Evolutionary conservation across 2,888 invertebrate species (phyloP).

Genomic region (Lottia gigantea): DNA sequence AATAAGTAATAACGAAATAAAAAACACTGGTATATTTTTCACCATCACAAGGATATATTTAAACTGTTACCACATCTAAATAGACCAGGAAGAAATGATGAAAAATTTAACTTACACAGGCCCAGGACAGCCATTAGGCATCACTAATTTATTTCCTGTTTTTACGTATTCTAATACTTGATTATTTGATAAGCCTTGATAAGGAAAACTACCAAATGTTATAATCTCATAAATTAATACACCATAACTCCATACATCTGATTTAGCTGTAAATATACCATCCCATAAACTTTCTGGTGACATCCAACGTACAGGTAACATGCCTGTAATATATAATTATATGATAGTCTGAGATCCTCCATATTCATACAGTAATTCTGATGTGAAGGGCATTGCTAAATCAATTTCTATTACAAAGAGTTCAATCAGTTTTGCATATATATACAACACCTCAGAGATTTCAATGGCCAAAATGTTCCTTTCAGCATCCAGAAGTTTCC

Average conservation of each 20-base stretch:
- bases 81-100: background rate
- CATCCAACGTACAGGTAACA: constrained; percentile 94
- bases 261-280: constrained; percentile 85
- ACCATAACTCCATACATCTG: constrained; percentile 92
- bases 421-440: no score
- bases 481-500: no score
- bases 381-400: no score
- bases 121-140: constrained; percentile 83
- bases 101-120: constrained; percentile 79
- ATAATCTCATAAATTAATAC: constrained; percentile 85
- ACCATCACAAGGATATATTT: no score
- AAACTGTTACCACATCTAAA: background rate
- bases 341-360: no score
- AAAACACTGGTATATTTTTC: no score
- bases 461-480: no score
- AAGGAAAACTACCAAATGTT: constrained; percentile 91
- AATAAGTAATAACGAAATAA: no score
- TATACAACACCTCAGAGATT: no score
- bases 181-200: constrained; percentile 86
- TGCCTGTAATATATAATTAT: constrained; percentile 69
- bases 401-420: no score
- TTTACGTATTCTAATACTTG: constrained; percentile 86
- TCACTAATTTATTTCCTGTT: constrained; percentile 78
- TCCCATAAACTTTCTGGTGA: constrained; percentile 86
- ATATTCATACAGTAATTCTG: no score